Percentiles rank a stretch among this genome's conserved stretches.
Evolutionary conservation across 2,888 invertebrate species (phyloP).

Genomic region (Drosophila maculinotata): DNA sequence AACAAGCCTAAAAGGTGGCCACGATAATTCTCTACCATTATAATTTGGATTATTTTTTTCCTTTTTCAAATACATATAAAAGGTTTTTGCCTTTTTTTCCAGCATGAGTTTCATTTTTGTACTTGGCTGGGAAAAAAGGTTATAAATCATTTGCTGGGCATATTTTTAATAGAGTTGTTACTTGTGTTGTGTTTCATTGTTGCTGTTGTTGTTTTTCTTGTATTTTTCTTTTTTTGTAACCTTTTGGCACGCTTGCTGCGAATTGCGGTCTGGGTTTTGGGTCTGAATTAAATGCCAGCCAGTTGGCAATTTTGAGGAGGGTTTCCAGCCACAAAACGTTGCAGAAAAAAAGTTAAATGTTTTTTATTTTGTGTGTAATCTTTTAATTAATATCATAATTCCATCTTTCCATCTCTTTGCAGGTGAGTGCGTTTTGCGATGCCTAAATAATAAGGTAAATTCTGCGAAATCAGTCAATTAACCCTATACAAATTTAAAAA

Average conservation of each 20-base stretch:
- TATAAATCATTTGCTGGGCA: constrained; percentile 74
- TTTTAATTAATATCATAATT: constrained; percentile 72
- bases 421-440: constrained; percentile 58
- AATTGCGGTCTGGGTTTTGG: constrained; percentile 18
- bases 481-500: background rate
- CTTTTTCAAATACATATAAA: constrained; percentile 29
- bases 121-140: constrained; percentile 57
- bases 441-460: constrained; percentile 23
- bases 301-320: constrained; percentile 68
- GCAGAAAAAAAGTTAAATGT: constrained; percentile 15
- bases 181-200: constrained; percentile 46
- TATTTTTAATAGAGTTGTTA: constrained; percentile 79
- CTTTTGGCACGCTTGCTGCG: constrained; percentile 41
- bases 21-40: constrained; percentile 68
- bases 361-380: constrained; percentile 47
- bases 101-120: constrained; percentile 65
- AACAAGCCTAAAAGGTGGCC: constrained; percentile 56
- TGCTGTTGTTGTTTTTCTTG: constrained; percentile 13
- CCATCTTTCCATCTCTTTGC: constrained; percentile 39
- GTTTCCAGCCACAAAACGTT: constrained; percentile 31
- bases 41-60: constrained; percentile 47
- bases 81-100: constrained; percentile 26
- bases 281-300: constrained; percentile 51
- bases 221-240: constrained; percentile 8
- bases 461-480: constrained; percentile 21